Evolutionary conservation across 2,888 invertebrate species (phyloP).

Genomic region (Priapulus caudatus): DNA sequence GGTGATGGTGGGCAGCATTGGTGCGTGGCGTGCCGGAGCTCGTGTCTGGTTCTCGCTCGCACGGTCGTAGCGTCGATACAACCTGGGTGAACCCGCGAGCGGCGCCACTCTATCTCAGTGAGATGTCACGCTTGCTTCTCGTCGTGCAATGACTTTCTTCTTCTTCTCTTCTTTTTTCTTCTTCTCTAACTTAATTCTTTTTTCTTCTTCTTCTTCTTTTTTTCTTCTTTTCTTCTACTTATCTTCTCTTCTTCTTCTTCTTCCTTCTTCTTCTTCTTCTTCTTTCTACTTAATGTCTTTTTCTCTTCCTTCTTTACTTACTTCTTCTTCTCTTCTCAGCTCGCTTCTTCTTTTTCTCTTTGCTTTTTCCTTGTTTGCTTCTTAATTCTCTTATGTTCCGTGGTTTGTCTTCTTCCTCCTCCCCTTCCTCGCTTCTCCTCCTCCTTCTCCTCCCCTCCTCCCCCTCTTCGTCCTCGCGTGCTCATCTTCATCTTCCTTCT

Average conservation of each 20-base stretch:
- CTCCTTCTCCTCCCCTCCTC: slow-evolving; percentile 3
- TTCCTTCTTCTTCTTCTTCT: background rate
- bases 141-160: too few species aligned
- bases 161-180: slow-evolving; percentile 3
- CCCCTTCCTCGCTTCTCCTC: background rate
- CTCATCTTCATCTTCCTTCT: too few species aligned
- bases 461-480: background rate
- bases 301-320: too few species aligned
- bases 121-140: too few species aligned
- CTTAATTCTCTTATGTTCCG: background rate
- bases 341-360: background rate
- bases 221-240: background rate
- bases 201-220: too few species aligned
- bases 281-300: background rate
- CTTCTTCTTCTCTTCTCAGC: background rate
- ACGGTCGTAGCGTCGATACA: too few species aligned
- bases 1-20: too few species aligned
- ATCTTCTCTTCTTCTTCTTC: too few species aligned
- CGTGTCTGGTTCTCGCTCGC: too few species aligned
- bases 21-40: too few species aligned
- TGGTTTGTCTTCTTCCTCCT: background rate
- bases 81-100: too few species aligned
- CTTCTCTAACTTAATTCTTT: slow-evolving; percentile 3
- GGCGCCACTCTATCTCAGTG: too few species aligned
- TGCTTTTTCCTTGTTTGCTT: background rate